Conservation (phyloP, 2,113 vertebrate genomes). For the Pandion haliaetus region DNA sequence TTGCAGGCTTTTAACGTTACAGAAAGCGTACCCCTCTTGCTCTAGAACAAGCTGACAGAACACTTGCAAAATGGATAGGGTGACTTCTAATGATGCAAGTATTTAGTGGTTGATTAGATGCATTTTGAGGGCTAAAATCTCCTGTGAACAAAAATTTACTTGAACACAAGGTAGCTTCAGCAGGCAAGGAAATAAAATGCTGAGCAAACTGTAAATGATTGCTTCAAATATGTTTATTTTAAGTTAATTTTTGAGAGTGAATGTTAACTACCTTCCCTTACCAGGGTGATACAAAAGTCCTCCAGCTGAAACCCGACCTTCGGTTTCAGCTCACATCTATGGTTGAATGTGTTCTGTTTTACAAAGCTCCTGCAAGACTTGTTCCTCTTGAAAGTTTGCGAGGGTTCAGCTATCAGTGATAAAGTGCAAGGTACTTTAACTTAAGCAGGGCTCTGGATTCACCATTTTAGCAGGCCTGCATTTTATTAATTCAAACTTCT, state of each 20-base stretch:
- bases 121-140: constrained; percentile 51
- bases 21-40: background rate
- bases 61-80: constrained; percentile 7
- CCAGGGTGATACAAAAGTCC: background rate
- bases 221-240: constrained; percentile 48
- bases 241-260: constrained; percentile 38
- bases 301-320: background rate
- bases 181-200: constrained; percentile 40
- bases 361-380: background rate
- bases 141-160: constrained; percentile 61
- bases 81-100: constrained; percentile 64
- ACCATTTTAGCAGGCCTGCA: background rate
- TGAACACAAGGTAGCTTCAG: constrained; percentile 35
- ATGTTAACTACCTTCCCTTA: background rate
- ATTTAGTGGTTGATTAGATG: constrained; percentile 58
- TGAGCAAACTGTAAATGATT: constrained; percentile 9
- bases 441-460: background rate
- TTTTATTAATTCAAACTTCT: background rate
- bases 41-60: constrained; percentile 22
- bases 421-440: background rate
- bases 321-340: background rate
- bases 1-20: constrained; percentile 61
- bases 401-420: background rate
- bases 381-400: background rate
- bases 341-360: background rate